Evolutionary conservation across 1,140 invertebrate genomes (phyloP).

Genomic region (Bombus waltoni): DNA sequence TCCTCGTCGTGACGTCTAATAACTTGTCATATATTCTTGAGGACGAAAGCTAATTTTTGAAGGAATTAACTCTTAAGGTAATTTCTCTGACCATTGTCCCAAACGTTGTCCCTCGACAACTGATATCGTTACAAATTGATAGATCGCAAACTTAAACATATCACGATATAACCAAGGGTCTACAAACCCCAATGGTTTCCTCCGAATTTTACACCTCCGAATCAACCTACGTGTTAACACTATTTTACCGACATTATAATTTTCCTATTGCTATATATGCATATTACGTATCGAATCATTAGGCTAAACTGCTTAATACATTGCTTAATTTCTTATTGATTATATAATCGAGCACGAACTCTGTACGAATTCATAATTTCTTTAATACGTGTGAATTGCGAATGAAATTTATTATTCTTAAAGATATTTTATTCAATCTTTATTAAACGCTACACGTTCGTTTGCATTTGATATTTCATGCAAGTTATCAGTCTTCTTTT

Average conservation of each 20-base stretch:
- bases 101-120: not conserved
- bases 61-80: not conserved
- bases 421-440: no score
- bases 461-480: not conserved
- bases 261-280: not conserved
- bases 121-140: not conserved
- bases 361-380: not conserved
- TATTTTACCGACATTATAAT: not conserved
- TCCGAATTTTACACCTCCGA: not conserved
- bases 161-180: not conserved
- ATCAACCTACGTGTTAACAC: not conserved
- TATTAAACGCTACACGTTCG: no score
- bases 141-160: not conserved
- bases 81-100: not conserved
- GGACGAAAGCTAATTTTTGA: not conserved
- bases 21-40: not conserved
- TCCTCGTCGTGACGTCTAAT: not conserved
- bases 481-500: not conserved
- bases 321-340: not conserved
- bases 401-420: no score
- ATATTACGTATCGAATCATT: no score
- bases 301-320: not conserved
- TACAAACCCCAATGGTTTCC: not conserved
- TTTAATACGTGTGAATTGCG: not conserved
- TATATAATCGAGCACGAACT: not conserved